A percentile compares a stretch with the other conserved stretches of the same genome.
phyloP scores from a whole-genome alignment of 35 echinoderm and acorn worm genomes.

The Nesometra sesokonis region DNA sequence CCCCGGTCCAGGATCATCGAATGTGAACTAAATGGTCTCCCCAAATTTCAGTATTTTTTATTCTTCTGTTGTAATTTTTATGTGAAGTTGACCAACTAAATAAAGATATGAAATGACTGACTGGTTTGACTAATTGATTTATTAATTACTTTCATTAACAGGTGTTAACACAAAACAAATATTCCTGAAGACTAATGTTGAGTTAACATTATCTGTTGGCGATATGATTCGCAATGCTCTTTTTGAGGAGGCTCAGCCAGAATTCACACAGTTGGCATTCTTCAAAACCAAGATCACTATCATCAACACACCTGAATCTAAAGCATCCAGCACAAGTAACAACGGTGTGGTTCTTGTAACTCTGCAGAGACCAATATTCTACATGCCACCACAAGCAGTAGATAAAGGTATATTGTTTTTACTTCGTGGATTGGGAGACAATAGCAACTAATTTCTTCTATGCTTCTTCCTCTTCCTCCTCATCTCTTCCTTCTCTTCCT shows the following conservation, averaged over 20 bases:
- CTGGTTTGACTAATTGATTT: neutral
- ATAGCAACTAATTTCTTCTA: too few species aligned
- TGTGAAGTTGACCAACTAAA: too few species aligned
- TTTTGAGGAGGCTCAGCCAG: constrained; percentile 65
- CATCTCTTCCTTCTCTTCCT: too few species aligned
- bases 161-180: constrained; percentile 4
- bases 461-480: too few species aligned
- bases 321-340: constrained; percentile 4
- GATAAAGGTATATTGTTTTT: constrained; percentile 49
- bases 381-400: constrained; percentile 62
- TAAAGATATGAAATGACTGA: neutral
- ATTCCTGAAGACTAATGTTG: constrained; percentile 71
- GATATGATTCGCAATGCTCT: constrained; percentile 69
- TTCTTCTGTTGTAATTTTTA: too few species aligned
- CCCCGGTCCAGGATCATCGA: too few species aligned
- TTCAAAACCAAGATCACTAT: constrained; percentile 76
- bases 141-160: neutral
- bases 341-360: constrained; percentile 66
- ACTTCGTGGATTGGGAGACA: too few species aligned
- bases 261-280: constrained; percentile 84
- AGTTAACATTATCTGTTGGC: constrained; percentile 71
- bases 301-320: constrained; percentile 50
- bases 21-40: too few species aligned
- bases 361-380: constrained; percentile 49
- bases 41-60: too few species aligned